Evolutionary conservation across 2,797 vertebrate species (phyloP).

Genomic region (Notolabrus celidotus): DNA sequence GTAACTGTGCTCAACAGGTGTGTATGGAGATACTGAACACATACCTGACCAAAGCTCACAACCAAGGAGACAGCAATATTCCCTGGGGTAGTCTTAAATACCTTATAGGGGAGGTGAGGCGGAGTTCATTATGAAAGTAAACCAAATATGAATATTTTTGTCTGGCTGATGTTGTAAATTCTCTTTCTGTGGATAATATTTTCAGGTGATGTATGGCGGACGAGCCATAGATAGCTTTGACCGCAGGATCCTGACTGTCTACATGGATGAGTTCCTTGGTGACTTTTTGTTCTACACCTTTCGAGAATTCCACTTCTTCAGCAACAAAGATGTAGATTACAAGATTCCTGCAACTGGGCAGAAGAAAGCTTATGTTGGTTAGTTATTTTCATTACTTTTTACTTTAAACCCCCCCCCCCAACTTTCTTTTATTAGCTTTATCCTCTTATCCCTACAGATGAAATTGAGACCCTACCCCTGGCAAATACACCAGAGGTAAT

Average conservation of each 20-base stretch:
- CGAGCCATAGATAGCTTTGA: conserved; percentile 96
- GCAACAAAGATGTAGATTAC: conserved; percentile 89
- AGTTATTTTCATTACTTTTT: conserved; percentile 55
- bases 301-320: conserved; percentile 92
- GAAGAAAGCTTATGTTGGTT: conserved; percentile 91
- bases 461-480: conserved; percentile 91
- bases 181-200: not conserved
- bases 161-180: conserved; percentile 3
- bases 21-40: conserved; percentile 97
- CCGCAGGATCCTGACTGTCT: conserved; percentile 91
- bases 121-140: not conserved
- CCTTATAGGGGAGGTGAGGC: conserved; percentile 93
- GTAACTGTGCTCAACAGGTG: conserved; percentile 83
- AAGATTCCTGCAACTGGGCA: conserved; percentile 86
- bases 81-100: conserved; percentile 98
- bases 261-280: conserved; percentile 97
- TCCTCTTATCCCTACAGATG: conserved; percentile 75
- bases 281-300: conserved; percentile 96
- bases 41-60: conserved; percentile 91
- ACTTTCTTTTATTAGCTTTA: conserved; percentile 16
- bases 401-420: not conserved
- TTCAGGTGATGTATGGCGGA: conserved; percentile 98
- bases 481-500: conserved; percentile 93
- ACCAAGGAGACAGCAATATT: conserved; percentile 88
- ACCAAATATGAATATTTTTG: not conserved